Base-by-base conservation (phyloP, 2,797 vertebrate genomes). In the Bucorvus abyssinicus region DNA sequence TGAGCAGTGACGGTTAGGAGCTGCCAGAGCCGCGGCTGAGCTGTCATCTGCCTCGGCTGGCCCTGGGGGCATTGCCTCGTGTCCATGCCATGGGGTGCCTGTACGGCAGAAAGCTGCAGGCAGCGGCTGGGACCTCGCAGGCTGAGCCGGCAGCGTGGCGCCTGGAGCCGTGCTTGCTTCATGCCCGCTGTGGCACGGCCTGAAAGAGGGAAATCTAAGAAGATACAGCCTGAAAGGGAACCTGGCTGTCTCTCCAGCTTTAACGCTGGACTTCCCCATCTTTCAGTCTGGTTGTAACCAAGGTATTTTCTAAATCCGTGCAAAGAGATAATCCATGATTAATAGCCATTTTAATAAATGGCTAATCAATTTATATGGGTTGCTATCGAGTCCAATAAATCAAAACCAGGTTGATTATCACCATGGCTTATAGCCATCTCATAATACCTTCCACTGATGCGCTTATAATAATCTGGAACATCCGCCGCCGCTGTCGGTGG, bases 401-500 rank as follows among this genome's bases (percentile, higher is more conserved):
- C 95, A 96, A 81, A 70, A 1, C 14, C 50, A 34, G 76, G 61
- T 55, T 93, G 95, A 87, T 97, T 87, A 87, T 40, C 75, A 27
- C 76, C 57, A 55, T 95, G 94, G 94, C 91, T 95, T 65, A 65
- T 53, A 76, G 94, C 95, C 95, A 95, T 74, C 49, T 70, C 52
- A 34, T 79, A 94, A 93, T 95, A 70, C 89, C 79, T 78, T 84
- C 71, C 88, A 92, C 82, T 93, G 94, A 97, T 96, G 92, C 65
- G 59, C 93, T 96, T 95, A 90, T 94, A 89, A 96, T 95, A 90
- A 90, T 85, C 78, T 94, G 93, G 38, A 85, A 50, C 61, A 88
- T 92, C 82, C 73, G 23, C 38, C 68, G 6, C 82, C 65, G 87
- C 84, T 93, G 91, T 94, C 55, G 23, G 87, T 76, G 95, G 36